Evolutionary conservation across 2,113 vertebrate species (phyloP).

Genomic region (Mesoclemmys tuberculata): DNA sequence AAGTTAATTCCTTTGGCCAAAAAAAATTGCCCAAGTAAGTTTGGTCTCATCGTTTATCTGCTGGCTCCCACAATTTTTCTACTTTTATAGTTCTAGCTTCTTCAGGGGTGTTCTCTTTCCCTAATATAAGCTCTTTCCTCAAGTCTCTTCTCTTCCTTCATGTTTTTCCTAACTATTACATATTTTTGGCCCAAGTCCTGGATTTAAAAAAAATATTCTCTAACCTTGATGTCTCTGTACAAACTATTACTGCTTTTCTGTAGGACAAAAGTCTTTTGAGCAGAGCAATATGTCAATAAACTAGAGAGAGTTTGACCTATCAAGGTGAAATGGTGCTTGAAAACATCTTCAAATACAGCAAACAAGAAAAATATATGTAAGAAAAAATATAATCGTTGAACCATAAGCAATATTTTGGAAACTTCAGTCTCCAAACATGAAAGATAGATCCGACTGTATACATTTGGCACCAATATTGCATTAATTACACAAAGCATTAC

Average conservation of each 20-base stretch:
- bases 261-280: not conserved
- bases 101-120: not conserved
- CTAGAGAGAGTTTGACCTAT: slow-evolving; percentile 1
- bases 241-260: not conserved
- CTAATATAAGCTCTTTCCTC: not conserved
- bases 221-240: not conserved
- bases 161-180: not conserved
- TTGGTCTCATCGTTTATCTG: not conserved
- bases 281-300: not conserved
- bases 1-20: not conserved
- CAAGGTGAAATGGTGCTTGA: slow-evolving; percentile 15
- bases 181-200: not conserved
- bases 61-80: not conserved
- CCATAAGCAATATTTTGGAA: not conserved
- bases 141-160: not conserved
- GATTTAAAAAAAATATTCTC: not conserved
- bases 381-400: slow-evolving; percentile 4
- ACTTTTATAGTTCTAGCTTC: not conserved
- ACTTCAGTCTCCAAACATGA: not conserved
- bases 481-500: not conserved
- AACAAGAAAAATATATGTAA: slow-evolving; percentile 28
- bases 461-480: not conserved
- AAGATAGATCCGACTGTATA: not conserved
- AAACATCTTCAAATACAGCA: slow-evolving; percentile 1
- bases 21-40: not conserved